Base-by-base conservation (phyloP, 2,113 vertebrate genomes). In the Okapia johnstoni region DNA sequence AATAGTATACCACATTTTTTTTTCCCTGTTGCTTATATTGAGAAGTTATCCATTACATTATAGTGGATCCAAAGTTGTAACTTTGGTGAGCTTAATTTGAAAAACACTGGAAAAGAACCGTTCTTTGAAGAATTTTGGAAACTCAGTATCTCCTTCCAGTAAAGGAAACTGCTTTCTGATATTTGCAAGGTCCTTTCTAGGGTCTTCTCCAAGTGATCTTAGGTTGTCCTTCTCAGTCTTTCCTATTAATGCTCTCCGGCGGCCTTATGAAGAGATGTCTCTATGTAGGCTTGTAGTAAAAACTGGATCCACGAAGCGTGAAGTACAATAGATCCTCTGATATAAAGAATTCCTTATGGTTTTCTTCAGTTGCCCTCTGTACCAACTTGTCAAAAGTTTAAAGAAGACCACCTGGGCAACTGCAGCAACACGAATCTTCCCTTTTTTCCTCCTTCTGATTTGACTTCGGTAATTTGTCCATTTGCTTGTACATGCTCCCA, bases 21-120 rank as follows among this genome's bases (percentile, higher is more conserved):
- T 40, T 99, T n/a, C 99, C 99, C 99, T 0, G 98, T 99, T 97
- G 99, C 99, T 99, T 99, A 99, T 98, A 99, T 99, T 98, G 99
- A 98, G 97, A 99, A 98, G 98, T 99, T 99, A 98, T 99, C 99
- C 99, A 99, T 99, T 97, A 99, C 99, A 3, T 73, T 40, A 25
- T 13, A 43, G 36, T 73, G 70, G 70, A 73, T 7, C 36, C 70
- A 73, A 73, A 25, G 21, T 43, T 73, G 70, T 73, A 25, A 25
- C 66, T 73, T 43, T 43, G 36, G 70, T 7, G 70, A 73, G 36
- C 70, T 40, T 73, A 40, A 73, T 73, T 73, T 73, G 70, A 73
- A 40, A 73, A 73, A 25, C 70, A 73, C 36, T 73, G 70, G 10
- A 73, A 13, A 73, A 73, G 21, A 73, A 73, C 11, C 19, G 13